A percentile compares a stretch with the other conserved stretches of the same genome.
These are phyloP conservation scores for Brenthis hecate DNA, from an alignment of 2,888 invertebrate genomes.

Conservation along the genomic window DNA sequence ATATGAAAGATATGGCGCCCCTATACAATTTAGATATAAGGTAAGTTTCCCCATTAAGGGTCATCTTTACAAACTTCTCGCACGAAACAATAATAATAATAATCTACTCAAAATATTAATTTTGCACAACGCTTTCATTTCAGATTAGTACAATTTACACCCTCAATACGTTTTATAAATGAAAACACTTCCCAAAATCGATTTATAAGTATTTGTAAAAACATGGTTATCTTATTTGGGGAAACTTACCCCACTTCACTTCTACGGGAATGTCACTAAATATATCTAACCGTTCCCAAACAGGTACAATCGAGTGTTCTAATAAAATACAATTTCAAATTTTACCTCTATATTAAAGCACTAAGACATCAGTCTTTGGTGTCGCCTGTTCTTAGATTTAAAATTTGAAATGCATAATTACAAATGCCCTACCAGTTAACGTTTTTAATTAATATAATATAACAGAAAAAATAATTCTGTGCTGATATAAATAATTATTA, in stretches of 20 bases:
- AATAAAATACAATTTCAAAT: conserved; percentile 48
- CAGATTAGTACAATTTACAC: too few relatives aligned
- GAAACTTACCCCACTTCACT: background rate
- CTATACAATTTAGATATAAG: conserved; percentile 4
- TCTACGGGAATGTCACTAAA: conserved; percentile 24
- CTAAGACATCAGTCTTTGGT: conserved; percentile 48
- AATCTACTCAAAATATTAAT: too few relatives aligned
- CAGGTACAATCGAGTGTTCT: conserved; percentile 22
- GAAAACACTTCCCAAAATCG: too few relatives aligned
- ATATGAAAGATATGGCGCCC: background rate
- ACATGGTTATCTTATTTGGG: too few relatives aligned
- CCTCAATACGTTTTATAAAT: too few relatives aligned
- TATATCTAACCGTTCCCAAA: conserved; percentile 22
- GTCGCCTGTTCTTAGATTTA: conserved; percentile 42
- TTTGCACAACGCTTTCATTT: too few relatives aligned
- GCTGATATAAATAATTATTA: background rate
- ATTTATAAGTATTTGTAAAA: too few relatives aligned
- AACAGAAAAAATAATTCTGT: conserved; percentile 3
- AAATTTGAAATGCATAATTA: conserved; percentile 53
- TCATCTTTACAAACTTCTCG: too few relatives aligned
- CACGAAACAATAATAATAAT: too few relatives aligned
- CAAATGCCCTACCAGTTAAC: conserved; percentile 24
- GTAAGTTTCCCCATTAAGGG: too few relatives aligned
- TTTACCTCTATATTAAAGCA: conserved; percentile 42
- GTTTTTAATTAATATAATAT: background rate